Evolutionary conservation across 2,888 invertebrate genomes (phyloP), one percentile per base, ranked within the genome.

Genomic region (Cryptus viduatorius): DNA sequence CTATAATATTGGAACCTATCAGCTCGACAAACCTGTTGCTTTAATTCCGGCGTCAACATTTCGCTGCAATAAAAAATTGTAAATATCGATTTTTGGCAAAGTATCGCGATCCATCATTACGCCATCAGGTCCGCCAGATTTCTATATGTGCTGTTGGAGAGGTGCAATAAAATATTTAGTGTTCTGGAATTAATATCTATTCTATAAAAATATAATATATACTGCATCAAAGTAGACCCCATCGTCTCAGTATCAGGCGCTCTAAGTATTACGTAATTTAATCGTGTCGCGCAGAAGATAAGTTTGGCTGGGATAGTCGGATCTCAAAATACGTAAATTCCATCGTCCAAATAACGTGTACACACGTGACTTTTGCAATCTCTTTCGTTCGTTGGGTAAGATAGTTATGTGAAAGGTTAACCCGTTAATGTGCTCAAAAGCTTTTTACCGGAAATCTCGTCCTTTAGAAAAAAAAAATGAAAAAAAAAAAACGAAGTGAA

Each of bases 251-350:
- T 46, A 79, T 80, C 76, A 67, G n/a, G 69, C 19, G n/a, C 31
- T 71, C 83, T 64, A 44, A 14, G 31, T 8, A 67, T 90, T 90
- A 84, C 85, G 87, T 87, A 90, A 91, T 88, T 86, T 86, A 88
- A 88, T 88, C 86, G 86, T 75, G 89, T 84, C 79, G 86, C 86
- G 82, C 65, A 84, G 71, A 78, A 69, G 67, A 80, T 78, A 72
- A 80, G 42, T 89, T 91, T 91, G 91, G 91, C 90, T 87, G 84
- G 82, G 61, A 71, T 89, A 75, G 46, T 87, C 89, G 75, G 89
- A 87, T 85, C 77, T 87, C 86, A 79, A 88, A 90, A 90, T 90
- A 89, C 88, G 86, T 88, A 80, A 87, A 87, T 89, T 87, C 86
- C 83, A 87, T 90, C 81, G 48, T 83, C 69, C 78, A 75, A 79